Evolutionary conservation across 2,797 vertebrate genomes (phyloP).

Genomic region (Apodemus agrarius): DNA sequence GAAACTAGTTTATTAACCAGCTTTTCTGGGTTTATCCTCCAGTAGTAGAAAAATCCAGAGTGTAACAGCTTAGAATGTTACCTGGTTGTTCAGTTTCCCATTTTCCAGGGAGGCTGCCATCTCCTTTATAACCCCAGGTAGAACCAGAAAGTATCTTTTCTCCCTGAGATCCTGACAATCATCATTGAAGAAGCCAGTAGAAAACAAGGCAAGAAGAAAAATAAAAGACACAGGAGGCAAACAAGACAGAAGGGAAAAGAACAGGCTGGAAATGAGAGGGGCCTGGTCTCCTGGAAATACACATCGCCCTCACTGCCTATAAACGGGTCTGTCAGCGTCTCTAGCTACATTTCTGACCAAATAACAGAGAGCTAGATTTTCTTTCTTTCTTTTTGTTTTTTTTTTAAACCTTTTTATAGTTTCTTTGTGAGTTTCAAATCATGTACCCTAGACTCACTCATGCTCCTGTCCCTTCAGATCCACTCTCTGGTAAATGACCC

Average conservation of each 20-base stretch:
- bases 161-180: not conserved
- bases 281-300: not conserved
- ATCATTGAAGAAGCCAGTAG: slow-evolving; percentile 22
- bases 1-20: not conserved
- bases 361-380: not conserved
- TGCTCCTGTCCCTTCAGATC: not conserved
- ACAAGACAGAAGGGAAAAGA: not conserved
- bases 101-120: not conserved
- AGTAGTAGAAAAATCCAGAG: not conserved
- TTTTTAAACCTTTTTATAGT: not conserved
- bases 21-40: slow-evolving; percentile 25
- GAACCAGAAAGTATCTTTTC: not conserved
- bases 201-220: not conserved
- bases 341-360: not conserved
- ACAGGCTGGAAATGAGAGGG: not conserved
- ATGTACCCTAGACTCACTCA: not conserved
- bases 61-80: slow-evolving; percentile 23
- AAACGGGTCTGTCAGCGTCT: not conserved
- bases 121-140: not conserved
- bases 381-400: not conserved
- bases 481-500: not conserved
- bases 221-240: not conserved
- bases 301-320: not conserved
- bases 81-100: slow-evolving; percentile 3
- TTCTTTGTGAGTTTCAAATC: not conserved